Evolutionary conservation across 2,797 vertebrate genomes (phyloP).

Genomic region (Petrocephalus sullivani): DNA sequence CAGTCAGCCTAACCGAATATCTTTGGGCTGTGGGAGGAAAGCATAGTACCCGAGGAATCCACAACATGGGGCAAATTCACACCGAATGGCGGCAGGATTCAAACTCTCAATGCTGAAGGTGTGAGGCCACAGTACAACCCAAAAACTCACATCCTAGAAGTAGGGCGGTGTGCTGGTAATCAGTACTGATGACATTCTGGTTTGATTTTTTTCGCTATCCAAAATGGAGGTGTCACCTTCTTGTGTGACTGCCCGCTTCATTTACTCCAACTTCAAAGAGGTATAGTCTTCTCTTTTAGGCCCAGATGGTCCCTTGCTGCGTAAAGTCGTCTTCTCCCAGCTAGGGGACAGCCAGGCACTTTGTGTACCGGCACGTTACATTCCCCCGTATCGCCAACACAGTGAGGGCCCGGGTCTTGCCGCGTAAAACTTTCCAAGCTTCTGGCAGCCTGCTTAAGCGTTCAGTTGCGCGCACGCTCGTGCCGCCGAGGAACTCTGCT

Average conservation of each 20-base stretch:
- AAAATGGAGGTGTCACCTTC: too few relatives aligned
- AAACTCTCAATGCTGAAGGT: background rate
- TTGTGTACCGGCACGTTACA: background rate
- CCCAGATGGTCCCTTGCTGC: background rate
- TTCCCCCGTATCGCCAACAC: background rate
- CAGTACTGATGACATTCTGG: background rate
- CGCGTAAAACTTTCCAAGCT: background rate
- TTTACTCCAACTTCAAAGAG: background rate
- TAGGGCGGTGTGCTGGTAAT: too few relatives aligned
- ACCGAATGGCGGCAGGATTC: background rate
- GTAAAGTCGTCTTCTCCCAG: background rate
- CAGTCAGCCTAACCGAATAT: background rate
- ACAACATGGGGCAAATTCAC: background rate
- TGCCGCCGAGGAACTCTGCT: background rate
- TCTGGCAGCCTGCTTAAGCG: background rate
- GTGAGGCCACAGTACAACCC: too few relatives aligned
- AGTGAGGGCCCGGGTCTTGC: background rate
- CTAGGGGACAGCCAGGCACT: background rate
- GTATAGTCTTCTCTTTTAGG: background rate
- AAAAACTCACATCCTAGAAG: too few relatives aligned
- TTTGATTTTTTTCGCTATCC: background rate
- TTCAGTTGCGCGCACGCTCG: background rate
- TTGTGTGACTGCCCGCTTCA: background rate
- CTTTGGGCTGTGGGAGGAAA: background rate
- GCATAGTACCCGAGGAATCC: background rate